A percentile compares a stretch with the other conserved stretches of the same genome.
Evolutionary conservation across 2,888 invertebrate species (phyloP).

Genomic region (Lasius fuliginosus): DNA sequence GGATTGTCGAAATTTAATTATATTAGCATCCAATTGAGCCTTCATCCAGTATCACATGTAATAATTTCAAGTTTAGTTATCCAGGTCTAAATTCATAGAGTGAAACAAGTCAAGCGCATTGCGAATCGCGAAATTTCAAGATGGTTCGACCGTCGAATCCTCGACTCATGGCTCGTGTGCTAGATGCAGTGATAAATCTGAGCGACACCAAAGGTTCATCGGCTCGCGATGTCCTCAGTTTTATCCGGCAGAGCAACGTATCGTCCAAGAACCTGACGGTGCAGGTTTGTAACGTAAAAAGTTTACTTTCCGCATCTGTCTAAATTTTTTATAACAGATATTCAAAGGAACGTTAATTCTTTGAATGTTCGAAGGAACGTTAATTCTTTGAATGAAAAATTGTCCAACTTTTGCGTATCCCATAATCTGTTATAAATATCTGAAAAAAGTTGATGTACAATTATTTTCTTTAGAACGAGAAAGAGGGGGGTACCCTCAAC

Average conservation of each 20-base stretch:
- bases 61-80: not conserved
- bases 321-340: not conserved
- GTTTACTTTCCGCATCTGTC: not conserved
- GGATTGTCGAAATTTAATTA: not conserved
- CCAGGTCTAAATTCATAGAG: not conserved
- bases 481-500: not conserved
- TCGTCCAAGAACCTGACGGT: constrained; percentile 76
- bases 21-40: not conserved
- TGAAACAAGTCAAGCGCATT: not conserved
- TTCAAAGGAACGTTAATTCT: not conserved
- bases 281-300: constrained; percentile 72
- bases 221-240: constrained; percentile 76
- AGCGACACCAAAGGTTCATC: constrained; percentile 77
- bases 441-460: not conserved
- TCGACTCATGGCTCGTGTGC: constrained; percentile 76
- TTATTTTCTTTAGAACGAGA: not conserved
- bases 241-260: constrained; percentile 68
- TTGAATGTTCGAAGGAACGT: not conserved
- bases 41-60: not conserved
- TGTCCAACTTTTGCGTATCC: too few relatives aligned
- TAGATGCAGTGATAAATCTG: constrained; percentile 77
- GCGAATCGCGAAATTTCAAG: not conserved
- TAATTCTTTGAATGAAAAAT: not conserved
- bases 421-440: not conserved
- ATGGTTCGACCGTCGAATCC: constrained; percentile 77